Percentiles rank a stretch among this genome's conserved stretches.
Evolutionary conservation across 2,113 vertebrate genomes (phyloP).

Genomic region (Anguilla rostrata): DNA sequence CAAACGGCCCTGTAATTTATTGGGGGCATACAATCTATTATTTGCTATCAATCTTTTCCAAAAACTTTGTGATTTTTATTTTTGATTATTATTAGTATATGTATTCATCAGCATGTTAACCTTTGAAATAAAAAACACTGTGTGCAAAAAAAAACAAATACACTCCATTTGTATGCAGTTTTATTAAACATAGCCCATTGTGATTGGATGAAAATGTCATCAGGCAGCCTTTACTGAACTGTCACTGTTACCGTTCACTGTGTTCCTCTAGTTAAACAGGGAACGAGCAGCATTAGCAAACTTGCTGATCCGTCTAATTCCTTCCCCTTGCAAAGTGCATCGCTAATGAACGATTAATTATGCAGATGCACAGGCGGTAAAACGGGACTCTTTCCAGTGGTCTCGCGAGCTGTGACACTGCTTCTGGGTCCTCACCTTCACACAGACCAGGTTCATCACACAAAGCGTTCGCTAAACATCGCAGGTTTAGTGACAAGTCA

Average conservation of each 20-base stretch:
- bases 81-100: no score
- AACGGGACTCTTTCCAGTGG: not conserved
- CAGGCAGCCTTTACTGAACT: not conserved
- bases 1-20: not conserved
- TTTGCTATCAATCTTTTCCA: not conserved
- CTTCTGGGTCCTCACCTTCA: not conserved
- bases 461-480: not conserved
- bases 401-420: not conserved
- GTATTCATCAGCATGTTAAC: no score
- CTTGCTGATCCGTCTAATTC: slow-evolving; percentile 11
- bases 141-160: no score
- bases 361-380: not conserved
- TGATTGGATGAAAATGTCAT: no score
- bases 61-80: not conserved
- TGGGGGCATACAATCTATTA: not conserved
- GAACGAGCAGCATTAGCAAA: not conserved
- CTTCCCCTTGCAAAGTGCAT: slow-evolving; percentile 3
- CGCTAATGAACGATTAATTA: slow-evolving; percentile 16
- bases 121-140: no score
- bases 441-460: not conserved
- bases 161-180: no score
- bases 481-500: not conserved
- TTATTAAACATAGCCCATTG: no score
- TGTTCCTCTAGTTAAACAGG: slow-evolving; percentile 16
- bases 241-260: not conserved